Percentiles rank a stretch among this genome's conserved stretches.
Evolutionary conservation across 2,113 vertebrate species (phyloP).

Genomic region (Illadopsis cleaveri): DNA sequence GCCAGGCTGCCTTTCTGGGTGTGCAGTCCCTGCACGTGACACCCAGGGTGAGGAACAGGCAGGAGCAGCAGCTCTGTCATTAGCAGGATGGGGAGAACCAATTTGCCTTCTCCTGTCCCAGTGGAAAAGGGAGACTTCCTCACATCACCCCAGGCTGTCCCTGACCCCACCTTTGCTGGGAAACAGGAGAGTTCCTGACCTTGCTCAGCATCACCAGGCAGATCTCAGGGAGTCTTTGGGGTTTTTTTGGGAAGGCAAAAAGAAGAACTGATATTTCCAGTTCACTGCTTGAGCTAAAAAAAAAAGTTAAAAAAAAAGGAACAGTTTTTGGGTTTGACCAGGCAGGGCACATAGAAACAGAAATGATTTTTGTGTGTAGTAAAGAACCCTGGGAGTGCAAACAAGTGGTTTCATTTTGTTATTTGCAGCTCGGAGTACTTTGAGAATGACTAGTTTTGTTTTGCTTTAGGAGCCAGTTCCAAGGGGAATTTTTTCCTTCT

Average conservation of each 20-base stretch:
- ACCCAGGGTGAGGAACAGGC: background rate
- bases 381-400: background rate
- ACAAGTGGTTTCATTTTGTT: conserved; percentile 16
- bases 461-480: conserved; percentile 1
- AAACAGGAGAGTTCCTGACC: background rate
- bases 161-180: background rate
- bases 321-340: background rate
- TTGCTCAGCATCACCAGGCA: background rate
- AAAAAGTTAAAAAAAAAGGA: background rate
- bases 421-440: background rate
- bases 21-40: background rate
- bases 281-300: background rate
- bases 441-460: conserved; percentile 18
- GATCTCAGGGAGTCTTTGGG: background rate
- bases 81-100: background rate
- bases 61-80: background rate
- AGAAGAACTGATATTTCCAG: background rate
- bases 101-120: background rate
- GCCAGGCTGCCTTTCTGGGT: background rate
- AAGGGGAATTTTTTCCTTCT: background rate
- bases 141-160: background rate
- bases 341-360: background rate
- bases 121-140: background rate
- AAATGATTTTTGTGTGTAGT: background rate
- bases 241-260: background rate